These are phyloP conservation scores for Mormoops blainvillei DNA, from an alignment of 2,113 vertebrate species.

Conservation along the genomic window DNA sequence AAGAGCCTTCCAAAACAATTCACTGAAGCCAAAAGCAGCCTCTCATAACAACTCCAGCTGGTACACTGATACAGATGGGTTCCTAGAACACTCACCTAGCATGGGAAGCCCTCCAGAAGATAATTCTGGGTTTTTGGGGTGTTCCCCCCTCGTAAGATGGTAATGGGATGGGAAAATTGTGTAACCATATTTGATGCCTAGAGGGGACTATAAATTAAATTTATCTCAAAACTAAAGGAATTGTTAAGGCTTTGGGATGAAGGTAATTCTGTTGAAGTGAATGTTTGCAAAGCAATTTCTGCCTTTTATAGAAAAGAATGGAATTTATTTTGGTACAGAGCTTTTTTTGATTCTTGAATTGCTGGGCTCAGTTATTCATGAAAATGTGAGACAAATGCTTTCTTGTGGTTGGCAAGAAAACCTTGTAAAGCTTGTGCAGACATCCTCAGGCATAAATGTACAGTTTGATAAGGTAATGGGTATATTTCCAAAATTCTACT, in stretches of 20 bases:
- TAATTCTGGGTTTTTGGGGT: no score
- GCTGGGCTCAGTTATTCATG: background rate
- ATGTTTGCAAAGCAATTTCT: background rate
- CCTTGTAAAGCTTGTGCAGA: background rate
- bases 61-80: no score
- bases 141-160: no score
- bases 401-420: background rate
- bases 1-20: no score
- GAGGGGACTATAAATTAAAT: background rate
- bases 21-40: no score
- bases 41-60: no score
- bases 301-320: background rate
- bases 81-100: no score
- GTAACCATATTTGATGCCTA: background rate
- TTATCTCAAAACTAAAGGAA: background rate
- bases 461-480: background rate
- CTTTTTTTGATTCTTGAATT: background rate
- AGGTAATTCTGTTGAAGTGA: background rate
- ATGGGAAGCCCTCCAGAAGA: no score
- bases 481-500: background rate
- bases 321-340: background rate
- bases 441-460: background rate
- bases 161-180: background rate
- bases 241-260: background rate
- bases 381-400: background rate